Evolutionary conservation across 2,888 invertebrate species (phyloP).

Genomic region (Brachyptera putata): DNA sequence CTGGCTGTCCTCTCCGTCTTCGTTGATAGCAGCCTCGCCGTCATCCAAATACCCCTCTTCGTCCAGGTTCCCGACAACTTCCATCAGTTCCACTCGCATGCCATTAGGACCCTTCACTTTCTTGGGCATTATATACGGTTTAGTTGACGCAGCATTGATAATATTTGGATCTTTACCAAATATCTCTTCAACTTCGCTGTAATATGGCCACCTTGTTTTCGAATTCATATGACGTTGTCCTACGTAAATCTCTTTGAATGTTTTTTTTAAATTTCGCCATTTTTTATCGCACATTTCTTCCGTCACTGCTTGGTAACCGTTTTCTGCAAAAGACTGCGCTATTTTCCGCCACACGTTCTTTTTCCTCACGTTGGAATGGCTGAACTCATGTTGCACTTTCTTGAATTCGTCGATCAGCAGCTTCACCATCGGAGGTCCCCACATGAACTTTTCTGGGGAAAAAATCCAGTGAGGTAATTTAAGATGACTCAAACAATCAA

Average conservation of each 20-base stretch:
- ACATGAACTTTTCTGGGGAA: constrained; percentile 25
- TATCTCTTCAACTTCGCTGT: constrained; percentile 29
- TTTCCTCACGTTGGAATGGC: constrained; percentile 29
- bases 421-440: constrained; percentile 24
- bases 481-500: too few species aligned
- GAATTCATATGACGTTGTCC: constrained; percentile 27
- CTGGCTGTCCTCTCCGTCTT: constrained; percentile 16
- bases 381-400: constrained; percentile 26
- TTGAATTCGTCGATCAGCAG: constrained; percentile 25
- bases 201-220: constrained; percentile 31
- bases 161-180: constrained; percentile 31
- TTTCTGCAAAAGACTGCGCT: constrained; percentile 24
- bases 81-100: constrained; percentile 30
- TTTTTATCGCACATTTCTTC: constrained; percentile 33
- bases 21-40: constrained; percentile 13
- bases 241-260: constrained; percentile 32
- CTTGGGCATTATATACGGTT: constrained; percentile 7
- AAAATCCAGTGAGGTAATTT: neutral
- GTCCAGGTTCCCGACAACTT: constrained; percentile 26
- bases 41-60: constrained; percentile 25
- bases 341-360: constrained; percentile 32
- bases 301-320: constrained; percentile 27
- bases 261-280: constrained; percentile 32
- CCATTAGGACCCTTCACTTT: constrained; percentile 27
- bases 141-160: constrained; percentile 26